A percentile compares a stretch with the other conserved stretches of the same genome.
Conservation (phyloP, 1,140 invertebrate genomes). For the Laodelphax striatellus region DNA sequence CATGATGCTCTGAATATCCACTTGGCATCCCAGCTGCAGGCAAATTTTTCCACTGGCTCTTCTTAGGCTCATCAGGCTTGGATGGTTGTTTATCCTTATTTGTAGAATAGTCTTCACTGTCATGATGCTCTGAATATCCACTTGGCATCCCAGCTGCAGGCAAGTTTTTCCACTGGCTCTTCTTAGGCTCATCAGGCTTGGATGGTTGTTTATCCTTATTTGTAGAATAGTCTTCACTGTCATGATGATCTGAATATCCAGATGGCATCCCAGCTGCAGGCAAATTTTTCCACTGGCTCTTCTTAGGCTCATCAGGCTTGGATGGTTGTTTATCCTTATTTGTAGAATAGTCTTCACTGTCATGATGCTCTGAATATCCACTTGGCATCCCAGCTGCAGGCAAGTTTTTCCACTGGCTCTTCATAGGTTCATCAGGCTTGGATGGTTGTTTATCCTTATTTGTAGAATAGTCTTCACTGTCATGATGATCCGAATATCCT, state of each 20-base stretch:
- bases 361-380: neutral
- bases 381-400: slow-evolving; percentile 4
- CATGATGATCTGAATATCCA: neutral
- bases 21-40: neutral
- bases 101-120: neutral
- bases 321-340: neutral
- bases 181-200: neutral
- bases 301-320: neutral
- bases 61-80: neutral
- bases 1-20: no score
- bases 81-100: neutral
- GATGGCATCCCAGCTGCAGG: slow-evolving; percentile 6
- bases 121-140: neutral
- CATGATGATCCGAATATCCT: neutral
- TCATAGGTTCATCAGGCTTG: neutral
- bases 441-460: neutral
- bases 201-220: neutral
- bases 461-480: neutral
- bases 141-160: slow-evolving; percentile 4
- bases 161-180: neutral
- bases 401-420: neutral
- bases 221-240: neutral
- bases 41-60: neutral
- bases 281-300: neutral
- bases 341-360: neutral